phyloP scores from a whole-genome alignment of 2,797 vertebrate genomes.

The Stomatorhinus walkeri region DNA sequence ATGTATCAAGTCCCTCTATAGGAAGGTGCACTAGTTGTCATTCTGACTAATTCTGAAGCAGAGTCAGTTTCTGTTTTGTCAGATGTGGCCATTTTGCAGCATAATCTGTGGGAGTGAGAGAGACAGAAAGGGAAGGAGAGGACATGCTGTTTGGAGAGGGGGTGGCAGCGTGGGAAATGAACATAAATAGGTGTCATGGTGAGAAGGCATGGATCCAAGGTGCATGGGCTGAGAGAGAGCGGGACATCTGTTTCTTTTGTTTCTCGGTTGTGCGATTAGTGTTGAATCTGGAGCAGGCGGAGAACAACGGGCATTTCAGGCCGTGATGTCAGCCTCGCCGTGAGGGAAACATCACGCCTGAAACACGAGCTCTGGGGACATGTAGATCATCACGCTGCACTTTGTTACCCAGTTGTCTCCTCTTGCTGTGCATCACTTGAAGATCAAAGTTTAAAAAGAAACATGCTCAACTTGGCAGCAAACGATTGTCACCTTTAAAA shows the following conservation, averaged over 20 bases:
- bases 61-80: not conserved
- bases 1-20: not conserved
- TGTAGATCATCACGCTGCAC: not conserved
- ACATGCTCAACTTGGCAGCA: not conserved
- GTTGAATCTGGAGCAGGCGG: not conserved
- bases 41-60: not conserved
- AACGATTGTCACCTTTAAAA: not conserved
- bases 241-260: not conserved
- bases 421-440: not conserved
- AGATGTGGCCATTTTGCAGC: not conserved
- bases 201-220: not conserved
- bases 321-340: constrained; percentile 3
- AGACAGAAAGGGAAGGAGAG: not conserved
- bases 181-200: not conserved
- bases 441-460: not conserved
- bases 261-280: not conserved
- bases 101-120: not conserved
- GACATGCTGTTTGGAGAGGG: not conserved
- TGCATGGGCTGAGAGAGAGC: not conserved
- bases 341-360: not conserved
- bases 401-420: not conserved
- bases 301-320: not conserved
- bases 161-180: not conserved
- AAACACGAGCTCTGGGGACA: constrained; percentile 3
- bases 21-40: not conserved